A percentile compares a stretch with the other conserved stretches of the same genome.
Conservation (phyloP, 1,140 invertebrate species). For the Mizuhopecten yessoensis region DNA sequence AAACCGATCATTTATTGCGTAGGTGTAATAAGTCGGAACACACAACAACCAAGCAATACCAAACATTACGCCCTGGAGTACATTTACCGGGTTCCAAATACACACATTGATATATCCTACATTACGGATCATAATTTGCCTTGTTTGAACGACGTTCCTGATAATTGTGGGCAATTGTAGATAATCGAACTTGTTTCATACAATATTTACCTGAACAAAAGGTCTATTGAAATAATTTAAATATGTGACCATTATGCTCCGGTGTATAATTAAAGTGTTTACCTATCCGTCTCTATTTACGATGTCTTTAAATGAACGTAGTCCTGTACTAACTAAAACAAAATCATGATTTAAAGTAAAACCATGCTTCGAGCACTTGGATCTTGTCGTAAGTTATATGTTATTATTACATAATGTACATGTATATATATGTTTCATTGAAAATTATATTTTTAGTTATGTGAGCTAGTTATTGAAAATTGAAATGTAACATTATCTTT, state of each 20-base stretch:
- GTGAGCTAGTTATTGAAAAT: too few species aligned
- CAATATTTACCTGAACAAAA: not conserved
- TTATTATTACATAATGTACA: too few species aligned
- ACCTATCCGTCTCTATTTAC: not conserved
- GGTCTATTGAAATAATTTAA: constrained; percentile 29
- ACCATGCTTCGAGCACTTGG: too few species aligned
- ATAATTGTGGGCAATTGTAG: not conserved
- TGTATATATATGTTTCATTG: too few species aligned
- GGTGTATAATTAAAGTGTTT: not conserved
- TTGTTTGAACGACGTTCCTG: not conserved
- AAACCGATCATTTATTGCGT: not conserved
- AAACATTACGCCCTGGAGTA: not conserved
- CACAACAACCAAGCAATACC: too few species aligned
- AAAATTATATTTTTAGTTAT: too few species aligned
- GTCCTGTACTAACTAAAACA: too few species aligned
- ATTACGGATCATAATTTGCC: not conserved
- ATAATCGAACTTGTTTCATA: not conserved
- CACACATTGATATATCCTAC: not conserved
- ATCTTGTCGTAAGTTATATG: too few species aligned
- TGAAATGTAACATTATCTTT: too few species aligned
- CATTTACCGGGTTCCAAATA: not conserved
- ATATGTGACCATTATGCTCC: not conserved
- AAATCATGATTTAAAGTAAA: too few species aligned
- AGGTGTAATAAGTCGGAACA: not conserved
- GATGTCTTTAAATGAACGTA: too few species aligned